Base-by-base conservation (phyloP, 2,888 invertebrate genomes). In the Megamerina dolium region DNA sequence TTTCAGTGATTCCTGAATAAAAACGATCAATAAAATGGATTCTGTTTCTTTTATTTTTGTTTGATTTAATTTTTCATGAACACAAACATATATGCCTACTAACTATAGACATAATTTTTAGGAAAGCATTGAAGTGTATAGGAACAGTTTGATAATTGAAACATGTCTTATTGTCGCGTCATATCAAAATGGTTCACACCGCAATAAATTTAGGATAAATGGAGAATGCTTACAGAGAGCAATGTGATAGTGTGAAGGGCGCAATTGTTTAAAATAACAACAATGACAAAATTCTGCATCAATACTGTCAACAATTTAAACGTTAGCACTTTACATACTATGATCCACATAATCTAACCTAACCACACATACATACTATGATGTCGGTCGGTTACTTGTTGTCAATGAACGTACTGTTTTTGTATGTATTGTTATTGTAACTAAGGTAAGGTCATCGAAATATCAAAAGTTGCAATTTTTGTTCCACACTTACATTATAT, bases 401-500 rank as follows among this genome's bases (percentile, higher is more conserved):
- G n/a, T n/a, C n/a, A n/a, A n/a, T n/a, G n/a, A 17, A 20, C 17
- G 30, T 20, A 33, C 37, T 29, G 33, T 40, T 16, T 27, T 16
- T 43, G 33, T 38, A 33, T 26, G 37, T 45, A 31, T 37, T 42
- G 29, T 31, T 37, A 45, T 39, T 45, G 37, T 54, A 43, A 44
- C 48, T 45, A 60, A 57, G 56, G 59, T 64, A 68, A 69, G 68
- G 69, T 68, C 68, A 69, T 64, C 63, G 65, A 68, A 68, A 68
- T 68, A 69, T 68, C 69, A 67, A 67, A 67, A 60, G 61, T 61
- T 61, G 59, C 60, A 60, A 57, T 61, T 53, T 48, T 51, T 51
- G 54, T 59, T 57, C 56, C 54, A 54, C 55, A 49, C 49, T 41
- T 40, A n/a, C n/a, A n/a, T n/a, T n/a, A n/a, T n/a, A n/a, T n/a